Evolutionary conservation across 2,113 vertebrate genomes (phyloP).

Genomic region (Sinocyclocheilus rhinocerous): DNA sequence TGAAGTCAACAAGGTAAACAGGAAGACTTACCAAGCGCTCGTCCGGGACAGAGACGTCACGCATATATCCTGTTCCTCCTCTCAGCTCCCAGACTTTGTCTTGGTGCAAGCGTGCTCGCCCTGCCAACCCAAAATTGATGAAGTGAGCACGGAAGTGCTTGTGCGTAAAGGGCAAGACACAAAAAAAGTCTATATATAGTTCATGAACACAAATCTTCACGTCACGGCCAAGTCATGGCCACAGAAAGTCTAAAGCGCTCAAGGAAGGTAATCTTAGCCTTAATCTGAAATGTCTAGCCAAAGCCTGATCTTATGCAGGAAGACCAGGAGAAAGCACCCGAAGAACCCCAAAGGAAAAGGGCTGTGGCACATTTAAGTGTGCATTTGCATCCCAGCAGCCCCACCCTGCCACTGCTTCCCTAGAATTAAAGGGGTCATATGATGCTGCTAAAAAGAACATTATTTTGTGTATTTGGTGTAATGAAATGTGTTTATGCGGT

Average conservation of each 20-base stretch:
- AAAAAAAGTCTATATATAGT: constrained; percentile 3
- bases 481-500: no score
- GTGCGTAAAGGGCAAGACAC: background rate
- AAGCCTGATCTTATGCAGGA: background rate
- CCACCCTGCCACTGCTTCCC: constrained; percentile 17
- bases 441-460: no score
- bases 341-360: constrained; percentile 1
- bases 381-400: background rate
- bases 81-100: constrained; percentile 16
- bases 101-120: constrained; percentile 14
- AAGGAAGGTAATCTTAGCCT: background rate
- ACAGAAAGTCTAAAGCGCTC: background rate
- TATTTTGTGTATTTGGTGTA: no score
- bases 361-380: constrained; percentile 12
- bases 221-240: no score
- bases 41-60: constrained; percentile 40
- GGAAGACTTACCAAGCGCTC: constrained; percentile 45
- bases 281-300: constrained; percentile 33
- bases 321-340: background rate
- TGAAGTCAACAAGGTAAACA: constrained; percentile 46
- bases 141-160: background rate
- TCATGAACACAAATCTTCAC: constrained; percentile 17
- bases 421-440: no score
- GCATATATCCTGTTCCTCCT: constrained; percentile 43
- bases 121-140: constrained; percentile 15